phyloP scores from a whole-genome alignment of 2,113 vertebrate genomes.

The Xerus inauris region DNA sequence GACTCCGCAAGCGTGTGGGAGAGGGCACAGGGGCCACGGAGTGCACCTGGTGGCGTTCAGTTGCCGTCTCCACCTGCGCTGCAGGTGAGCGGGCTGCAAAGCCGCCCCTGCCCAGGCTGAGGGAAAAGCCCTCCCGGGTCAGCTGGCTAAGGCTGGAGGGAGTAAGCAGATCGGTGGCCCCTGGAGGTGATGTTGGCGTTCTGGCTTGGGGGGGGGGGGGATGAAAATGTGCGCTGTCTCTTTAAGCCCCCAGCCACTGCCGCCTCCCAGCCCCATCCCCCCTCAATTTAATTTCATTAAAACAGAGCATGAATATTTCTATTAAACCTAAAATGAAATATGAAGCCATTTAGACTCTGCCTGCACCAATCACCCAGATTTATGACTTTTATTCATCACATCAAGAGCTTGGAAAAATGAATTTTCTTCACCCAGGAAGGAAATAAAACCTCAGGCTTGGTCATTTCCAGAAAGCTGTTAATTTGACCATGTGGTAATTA shows the following conservation, averaged over 20 bases:
- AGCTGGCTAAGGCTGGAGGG: neutral
- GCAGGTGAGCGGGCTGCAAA: neutral
- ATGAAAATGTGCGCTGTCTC: conserved; percentile 72
- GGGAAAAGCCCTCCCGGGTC: neutral
- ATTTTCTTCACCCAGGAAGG: conserved; percentile 95
- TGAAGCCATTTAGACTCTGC: conserved; percentile 99
- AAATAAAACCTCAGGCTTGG: conserved; percentile 93
- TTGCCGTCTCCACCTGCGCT: neutral
- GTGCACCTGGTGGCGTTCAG: neutral
- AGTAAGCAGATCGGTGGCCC: fast-evolving
- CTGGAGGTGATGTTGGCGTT: neutral
- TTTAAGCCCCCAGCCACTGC: conserved; percentile 81
- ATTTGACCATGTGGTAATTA: conserved; percentile 97
- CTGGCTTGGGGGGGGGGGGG: fast-evolving
- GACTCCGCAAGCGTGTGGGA: neutral
- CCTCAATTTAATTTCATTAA: conserved; percentile 99
- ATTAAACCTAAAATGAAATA: conserved; percentile 99
- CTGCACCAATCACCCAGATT: conserved; percentile 98
- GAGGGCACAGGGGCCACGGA: neutral
- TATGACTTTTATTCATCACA: conserved; percentile 99
- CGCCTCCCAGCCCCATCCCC: conserved; percentile 83
- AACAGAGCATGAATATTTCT: conserved; percentile 98
- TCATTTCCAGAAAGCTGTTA: conserved; percentile 98
- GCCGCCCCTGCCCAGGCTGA: neutral
- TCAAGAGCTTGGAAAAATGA: conserved; percentile 96